Evolutionary conservation across 2,888 invertebrate species (phyloP).

Genomic region (Amphimallon solstitiale): DNA sequence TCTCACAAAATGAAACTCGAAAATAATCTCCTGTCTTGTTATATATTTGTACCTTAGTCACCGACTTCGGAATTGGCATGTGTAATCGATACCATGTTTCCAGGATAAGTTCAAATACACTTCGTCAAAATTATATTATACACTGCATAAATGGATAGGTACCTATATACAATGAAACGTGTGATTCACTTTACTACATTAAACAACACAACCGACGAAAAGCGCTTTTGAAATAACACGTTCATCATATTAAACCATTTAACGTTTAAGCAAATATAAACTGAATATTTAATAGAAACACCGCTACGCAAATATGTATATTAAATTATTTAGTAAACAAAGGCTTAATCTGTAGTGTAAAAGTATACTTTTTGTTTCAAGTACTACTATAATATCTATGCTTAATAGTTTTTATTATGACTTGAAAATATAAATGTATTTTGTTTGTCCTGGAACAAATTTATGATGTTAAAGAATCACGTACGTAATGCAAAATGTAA

Average conservation of each 20-base stretch:
- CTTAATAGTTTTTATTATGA: neutral
- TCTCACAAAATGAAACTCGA: neutral
- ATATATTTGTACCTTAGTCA: neutral
- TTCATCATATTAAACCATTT: neutral
- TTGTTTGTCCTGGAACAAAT: neutral
- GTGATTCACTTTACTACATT: conserved; percentile 2
- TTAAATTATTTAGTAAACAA: neutral
- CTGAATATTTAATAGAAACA: neutral
- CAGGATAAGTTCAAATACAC: neutral
- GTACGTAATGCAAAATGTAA: no score
- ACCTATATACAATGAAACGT: neutral
- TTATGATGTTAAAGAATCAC: neutral
- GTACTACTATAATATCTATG: neutral
- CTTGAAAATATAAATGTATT: neutral
- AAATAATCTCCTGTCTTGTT: conserved; percentile 3
- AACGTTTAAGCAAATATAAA: neutral
- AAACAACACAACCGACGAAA: neutral
- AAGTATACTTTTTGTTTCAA: neutral
- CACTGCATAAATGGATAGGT: neutral
- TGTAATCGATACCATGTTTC: conserved; percentile 2
- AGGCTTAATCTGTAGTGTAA: neutral
- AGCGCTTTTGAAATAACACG: conserved; percentile 4
- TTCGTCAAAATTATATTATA: neutral
- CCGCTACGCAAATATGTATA: conserved; percentile 5
- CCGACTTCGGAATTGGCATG: neutral